Base-by-base conservation (phyloP, 1,140 invertebrate species). In the Daktulosphaira vitifoliae region DNA sequence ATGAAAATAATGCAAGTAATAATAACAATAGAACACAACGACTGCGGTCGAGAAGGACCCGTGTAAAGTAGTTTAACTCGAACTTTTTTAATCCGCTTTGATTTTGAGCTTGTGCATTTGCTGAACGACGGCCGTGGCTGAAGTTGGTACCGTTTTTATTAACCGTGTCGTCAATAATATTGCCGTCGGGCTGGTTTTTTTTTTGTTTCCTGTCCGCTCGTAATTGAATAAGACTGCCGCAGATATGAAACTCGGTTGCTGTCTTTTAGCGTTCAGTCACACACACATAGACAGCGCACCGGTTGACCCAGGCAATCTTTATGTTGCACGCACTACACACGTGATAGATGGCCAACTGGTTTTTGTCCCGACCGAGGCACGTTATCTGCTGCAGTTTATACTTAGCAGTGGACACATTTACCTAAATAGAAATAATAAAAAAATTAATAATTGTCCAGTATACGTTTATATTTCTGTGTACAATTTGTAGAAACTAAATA, bases 201-300 rank as follows among this genome's bases (percentile, higher is more conserved):
- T 11, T 56, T 44, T 2, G 25, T 59, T 59, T 59, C 54, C 54
- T 8, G 39, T 25, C 38, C 15, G 39, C 8, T n/a, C 26, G 54
- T 59, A 44, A 59, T 59, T 59, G 39, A 59, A 59, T 59, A 46
- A 59, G 39, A 46, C 42, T n/a, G 16, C 16, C 38, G 38, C 18
- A 23, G 20, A 3, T 49, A 51, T 51, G 49, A 15, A 26, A 44
- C 29, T 33, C 29, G 29, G 29, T 33, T 33, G 39, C 39, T 44
- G 23, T 44, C 9, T 20, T 59, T 59, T 46, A n/a, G 54, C n/a
- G n/a, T n/a, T n/a, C n/a, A n/a, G n/a, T n/a, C 29, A 33, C 29
- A 33, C 29, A 33, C 29, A 33, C 29, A 11, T 33, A 33, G 5
- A 33, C 11, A 33, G 11, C 29, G 11, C 39, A 59, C 54, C 39